Evolutionary conservation across 1,140 invertebrate genomes (phyloP), one percentile per base, ranked within the genome.

Genomic region (Andrena cerasifolii): DNA sequence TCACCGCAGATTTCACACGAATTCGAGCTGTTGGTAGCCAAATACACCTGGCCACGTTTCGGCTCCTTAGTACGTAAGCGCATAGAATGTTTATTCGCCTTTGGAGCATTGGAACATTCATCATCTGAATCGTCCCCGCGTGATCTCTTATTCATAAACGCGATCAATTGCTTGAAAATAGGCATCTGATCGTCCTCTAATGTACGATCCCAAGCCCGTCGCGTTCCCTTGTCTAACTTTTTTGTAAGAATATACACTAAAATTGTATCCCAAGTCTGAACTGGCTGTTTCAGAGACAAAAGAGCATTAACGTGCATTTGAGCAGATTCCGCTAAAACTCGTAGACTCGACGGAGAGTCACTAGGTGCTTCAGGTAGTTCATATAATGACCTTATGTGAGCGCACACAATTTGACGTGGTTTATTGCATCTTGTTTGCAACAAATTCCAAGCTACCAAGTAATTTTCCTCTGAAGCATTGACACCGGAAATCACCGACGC

Each of bases 401-500:
- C n/a, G 1, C 78, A 65, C 0, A 83, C 24, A 0, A 81, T 70
- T 43, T 87, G 36, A 18, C 78, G 56, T 51, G 78, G 80, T 49
- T 90, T 89, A 24, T 90, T 75, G 56, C 82, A 92, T 65, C 85
- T 56, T 40, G 89, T 74, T 24, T 75, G 77, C 7, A 91, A 67
- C 28, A 84, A 71, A n/a, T 86, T 65, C 71, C 80, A 82, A 2
- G 86, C 84, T 12, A 79, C 36, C 0, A 16, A 26, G 73, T 86
- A 89, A 59, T 88, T 86, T 54, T 51, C 56, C 33, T 74, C 79
- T 0, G 83, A 78, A 0, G 73, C 71, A 3, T 78, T 80, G 8
- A 89, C 70, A 18, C 80, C 79, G 6, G 71, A 47, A 28, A 90
- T 87, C 12, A 84, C 58, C 47, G 83, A 58, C 6, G 78, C 12